Conservation (phyloP, 2,797 vertebrate species). For the Octomys mimax region DNA sequence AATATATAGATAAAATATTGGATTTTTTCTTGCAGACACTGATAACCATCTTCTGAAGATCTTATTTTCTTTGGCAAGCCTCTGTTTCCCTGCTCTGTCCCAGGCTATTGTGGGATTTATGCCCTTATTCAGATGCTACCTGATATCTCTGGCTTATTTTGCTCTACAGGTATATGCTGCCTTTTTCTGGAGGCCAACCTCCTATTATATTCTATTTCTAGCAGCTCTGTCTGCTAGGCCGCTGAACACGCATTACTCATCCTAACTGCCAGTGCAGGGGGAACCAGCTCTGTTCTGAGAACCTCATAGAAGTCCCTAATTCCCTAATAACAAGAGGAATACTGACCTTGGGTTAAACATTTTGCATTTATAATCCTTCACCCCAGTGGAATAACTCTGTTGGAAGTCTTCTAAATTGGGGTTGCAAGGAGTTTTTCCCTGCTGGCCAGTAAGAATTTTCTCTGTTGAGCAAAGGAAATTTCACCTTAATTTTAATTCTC, state of each 20-base stretch:
- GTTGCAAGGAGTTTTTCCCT: neutral
- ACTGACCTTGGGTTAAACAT: neutral
- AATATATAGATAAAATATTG: neutral
- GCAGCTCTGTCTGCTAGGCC: neutral
- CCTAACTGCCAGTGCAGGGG: too few species aligned
- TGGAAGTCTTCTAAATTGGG: neutral
- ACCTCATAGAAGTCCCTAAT: slow-evolving; percentile 4
- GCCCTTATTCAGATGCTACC: neutral
- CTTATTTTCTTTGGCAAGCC: neutral
- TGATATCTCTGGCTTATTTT: neutral
- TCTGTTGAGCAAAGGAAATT: slow-evolving; percentile 1
- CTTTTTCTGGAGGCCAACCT: neutral
- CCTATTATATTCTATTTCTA: neutral
- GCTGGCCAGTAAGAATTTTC: neutral
- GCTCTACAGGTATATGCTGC: neutral
- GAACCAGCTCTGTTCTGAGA: neutral
- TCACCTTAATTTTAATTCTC: slow-evolving; percentile 36
- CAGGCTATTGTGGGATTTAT: neutral
- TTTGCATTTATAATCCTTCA: slow-evolving; percentile 35
- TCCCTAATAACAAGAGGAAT: slow-evolving; percentile 7
- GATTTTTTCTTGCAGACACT: neutral
- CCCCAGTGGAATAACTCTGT: neutral
- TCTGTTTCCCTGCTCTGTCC: neutral
- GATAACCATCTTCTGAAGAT: neutral
- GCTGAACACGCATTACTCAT: neutral